Conservation (phyloP, 2,888 invertebrate species). For the Tenthredo amoena region DNA sequence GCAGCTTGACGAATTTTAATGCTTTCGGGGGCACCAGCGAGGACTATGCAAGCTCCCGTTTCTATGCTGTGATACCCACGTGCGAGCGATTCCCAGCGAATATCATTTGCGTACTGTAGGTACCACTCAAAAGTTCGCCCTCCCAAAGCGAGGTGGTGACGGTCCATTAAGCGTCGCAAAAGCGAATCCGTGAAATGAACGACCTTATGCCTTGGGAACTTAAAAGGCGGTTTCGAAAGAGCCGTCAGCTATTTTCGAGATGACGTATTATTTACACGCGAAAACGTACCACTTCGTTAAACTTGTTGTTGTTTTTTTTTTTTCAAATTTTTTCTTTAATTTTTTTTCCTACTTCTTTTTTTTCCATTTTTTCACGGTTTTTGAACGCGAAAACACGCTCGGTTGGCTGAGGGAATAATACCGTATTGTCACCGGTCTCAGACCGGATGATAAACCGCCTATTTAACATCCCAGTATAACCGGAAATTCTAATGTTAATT, state of each 20-base stretch:
- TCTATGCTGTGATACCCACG: slow-evolving; percentile 8
- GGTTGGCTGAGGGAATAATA: background rate
- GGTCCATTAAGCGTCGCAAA: slow-evolving; percentile 37
- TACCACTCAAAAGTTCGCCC: background rate
- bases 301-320: background rate
- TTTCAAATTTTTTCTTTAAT: background rate
- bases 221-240: slow-evolving; percentile 31
- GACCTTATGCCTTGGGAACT: slow-evolving; percentile 15
- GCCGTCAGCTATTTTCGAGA: slow-evolving; percentile 26
- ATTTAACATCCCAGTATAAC: slow-evolving; percentile 14
- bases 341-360: background rate
- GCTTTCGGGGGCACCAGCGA: background rate
- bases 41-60: background rate
- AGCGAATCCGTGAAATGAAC: slow-evolving; percentile 23
- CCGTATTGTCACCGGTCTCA: background rate
- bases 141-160: slow-evolving; percentile 9
- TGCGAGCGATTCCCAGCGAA: background rate
- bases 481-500: slow-evolving; percentile 43
- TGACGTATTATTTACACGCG: slow-evolving; percentile 28
- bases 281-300: background rate
- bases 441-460: background rate
- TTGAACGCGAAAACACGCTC: background rate
- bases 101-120: slow-evolving; percentile 11
- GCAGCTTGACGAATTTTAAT: slow-evolving; percentile 11
- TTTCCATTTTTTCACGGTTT: background rate